phyloP scores from a whole-genome alignment of 2,113 vertebrate species.

The Passer montanus region DNA sequence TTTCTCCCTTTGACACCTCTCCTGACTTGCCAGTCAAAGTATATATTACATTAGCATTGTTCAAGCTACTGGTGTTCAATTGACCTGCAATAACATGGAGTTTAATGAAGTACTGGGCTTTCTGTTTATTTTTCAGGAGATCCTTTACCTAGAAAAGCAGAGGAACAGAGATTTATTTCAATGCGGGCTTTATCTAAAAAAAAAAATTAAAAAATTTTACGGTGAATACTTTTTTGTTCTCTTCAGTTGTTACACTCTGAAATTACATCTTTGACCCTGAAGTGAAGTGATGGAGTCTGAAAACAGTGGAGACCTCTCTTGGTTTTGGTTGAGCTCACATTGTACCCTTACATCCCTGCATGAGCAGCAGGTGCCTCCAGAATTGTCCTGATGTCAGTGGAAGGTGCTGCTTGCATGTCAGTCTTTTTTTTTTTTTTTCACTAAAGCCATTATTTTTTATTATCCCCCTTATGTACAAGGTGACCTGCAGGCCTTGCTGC shows the following conservation, averaged over 20 bases:
- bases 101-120: constrained; percentile 82
- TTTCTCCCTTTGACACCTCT: constrained; percentile 73
- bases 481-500: not conserved
- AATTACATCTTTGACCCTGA: not conserved
- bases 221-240: not conserved
- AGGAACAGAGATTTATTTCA: not conserved
- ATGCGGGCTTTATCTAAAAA: not conserved
- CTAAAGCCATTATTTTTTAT: not conserved
- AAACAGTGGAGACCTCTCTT: not conserved
- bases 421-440: not conserved
- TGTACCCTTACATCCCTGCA: not conserved
- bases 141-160: constrained; percentile 73
- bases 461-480: not conserved
- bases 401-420: not conserved
- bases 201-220: no score
- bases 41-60: constrained; percentile 75
- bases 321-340: not conserved
- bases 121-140: constrained; percentile 71
- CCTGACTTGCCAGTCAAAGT: constrained; percentile 86
- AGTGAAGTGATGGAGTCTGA: not conserved
- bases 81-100: constrained; percentile 88
- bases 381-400: not conserved
- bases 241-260: not conserved
- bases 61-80: constrained; percentile 76
- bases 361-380: not conserved